A percentile compares a stretch with the other conserved stretches of the same genome.
Evolutionary conservation across 1,140 invertebrate genomes (phyloP).

Genomic region (Temnothorax nylanderi): DNA sequence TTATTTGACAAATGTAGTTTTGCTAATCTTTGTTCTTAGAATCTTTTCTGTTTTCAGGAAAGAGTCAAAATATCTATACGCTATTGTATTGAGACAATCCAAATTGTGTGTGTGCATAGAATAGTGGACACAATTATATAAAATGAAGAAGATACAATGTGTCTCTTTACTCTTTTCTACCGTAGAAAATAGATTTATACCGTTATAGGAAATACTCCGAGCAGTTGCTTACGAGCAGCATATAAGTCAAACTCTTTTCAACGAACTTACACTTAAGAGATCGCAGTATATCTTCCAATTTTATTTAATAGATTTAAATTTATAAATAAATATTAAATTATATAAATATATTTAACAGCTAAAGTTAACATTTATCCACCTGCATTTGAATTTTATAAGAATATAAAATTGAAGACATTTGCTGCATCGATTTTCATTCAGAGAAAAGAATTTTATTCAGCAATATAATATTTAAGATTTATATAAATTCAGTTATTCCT

Average conservation of each 20-base stretch:
- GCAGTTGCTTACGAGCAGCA: neutral
- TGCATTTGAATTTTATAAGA: neutral
- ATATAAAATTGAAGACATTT: slow-evolving; percentile 4
- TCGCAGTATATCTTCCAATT: neutral
- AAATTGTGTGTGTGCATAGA: slow-evolving; percentile 27
- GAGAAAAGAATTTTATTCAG: neutral
- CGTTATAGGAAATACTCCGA: slow-evolving; percentile 15
- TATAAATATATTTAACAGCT: slow-evolving; percentile 12
- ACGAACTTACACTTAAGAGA: neutral
- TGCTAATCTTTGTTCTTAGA: neutral
- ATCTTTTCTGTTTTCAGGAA: neutral
- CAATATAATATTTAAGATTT: neutral
- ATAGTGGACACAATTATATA: neutral
- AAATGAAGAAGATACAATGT: slow-evolving; percentile 10
- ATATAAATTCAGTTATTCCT: neutral
- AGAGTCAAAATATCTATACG: neutral
- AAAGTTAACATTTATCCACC: neutral
- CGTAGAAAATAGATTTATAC: slow-evolving; percentile 51
- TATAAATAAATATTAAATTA: neutral
- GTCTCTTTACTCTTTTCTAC: slow-evolving; percentile 14
- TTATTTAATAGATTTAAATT: neutral
- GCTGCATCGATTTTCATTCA: neutral
- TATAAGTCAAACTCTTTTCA: slow-evolving; percentile 18
- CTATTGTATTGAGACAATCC: neutral
- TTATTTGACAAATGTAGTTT: neutral